These are phyloP conservation scores for Byasa hedistus DNA, from an alignment of 2,888 invertebrate genomes.

Conservation along the genomic window DNA sequence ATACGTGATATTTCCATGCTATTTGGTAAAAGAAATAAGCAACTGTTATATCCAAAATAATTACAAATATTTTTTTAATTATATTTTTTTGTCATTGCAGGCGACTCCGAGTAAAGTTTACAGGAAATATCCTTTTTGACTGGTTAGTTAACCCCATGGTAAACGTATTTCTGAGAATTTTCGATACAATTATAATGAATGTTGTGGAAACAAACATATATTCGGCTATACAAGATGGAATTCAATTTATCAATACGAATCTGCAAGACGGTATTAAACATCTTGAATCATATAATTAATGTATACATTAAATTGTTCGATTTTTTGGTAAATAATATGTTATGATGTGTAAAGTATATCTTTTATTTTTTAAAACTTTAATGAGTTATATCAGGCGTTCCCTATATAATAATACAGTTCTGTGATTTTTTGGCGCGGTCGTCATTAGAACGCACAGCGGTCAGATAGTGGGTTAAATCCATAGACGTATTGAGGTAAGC, in stretches of 20 bases:
- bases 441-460: no score
- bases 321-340: background rate
- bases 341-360: no score
- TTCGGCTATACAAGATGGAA: conserved; percentile 48
- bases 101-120: conserved; percentile 67
- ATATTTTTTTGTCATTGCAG: conserved; percentile 48
- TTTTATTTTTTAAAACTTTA: no score
- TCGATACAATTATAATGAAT: conserved; percentile 68
- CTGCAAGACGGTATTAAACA: conserved; percentile 47
- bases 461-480: no score
- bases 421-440: no score
- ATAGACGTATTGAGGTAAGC: no score
- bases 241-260: conserved; percentile 60
- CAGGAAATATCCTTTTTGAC: conserved; percentile 71
- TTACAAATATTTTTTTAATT: background rate
- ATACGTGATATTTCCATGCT: no score
- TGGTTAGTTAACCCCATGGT: conserved; percentile 75
- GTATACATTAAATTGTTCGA: background rate
- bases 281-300: conserved; percentile 53
- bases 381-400: no score
- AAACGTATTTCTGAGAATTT: conserved; percentile 61
- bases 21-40: no score
- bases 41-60: no score
- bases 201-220: conserved; percentile 65
- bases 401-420: no score